Base-by-base conservation (phyloP, 2,888 invertebrate genomes). In the Lasioglossum calceatum region DNA sequence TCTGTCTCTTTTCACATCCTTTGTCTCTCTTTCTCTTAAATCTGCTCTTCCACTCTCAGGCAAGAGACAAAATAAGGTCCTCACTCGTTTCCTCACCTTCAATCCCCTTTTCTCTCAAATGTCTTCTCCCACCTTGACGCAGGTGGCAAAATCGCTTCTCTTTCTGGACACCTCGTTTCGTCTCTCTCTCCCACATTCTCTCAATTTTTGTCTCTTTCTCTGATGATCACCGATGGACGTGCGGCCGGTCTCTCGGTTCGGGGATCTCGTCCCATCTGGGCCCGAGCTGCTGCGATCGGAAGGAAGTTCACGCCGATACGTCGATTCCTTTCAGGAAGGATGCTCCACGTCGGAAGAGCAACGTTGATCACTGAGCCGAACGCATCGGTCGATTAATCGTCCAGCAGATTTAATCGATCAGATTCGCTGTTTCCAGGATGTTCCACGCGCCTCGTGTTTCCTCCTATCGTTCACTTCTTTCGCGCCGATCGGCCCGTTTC, bases 271-370 rank as follows among this genome's bases (percentile, higher is more conserved):
- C 72, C 70, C 75, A 77, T 58, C 64, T 58, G 79, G 23, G 32
- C 19, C 77, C 77, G 50, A 50, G n/a, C 77, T 72, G 78, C 47
- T 27, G 84, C 70, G 85, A 90, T 90, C 92, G 92, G 91, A 92
- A 93, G 93, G 93, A 93, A 91, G 91, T 91, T 84, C 89, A 85
- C 88, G 81, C 84, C 73, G 79, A 54, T 81, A 32, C 76, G 58
- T 27, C 80, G 77, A 83, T 83, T 79, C 74, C 61, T 84, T 77
- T 73, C 81, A 85, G 85, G 88, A 85, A 88, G 87, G 87, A 89
- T 85, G 81, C 81, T 50, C 64, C 84, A 27, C 32, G 67, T 19
- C 70, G 70, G 70, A 70, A 70, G 70, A 4, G 91, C n/a, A 76
- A 75, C 85, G 82, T 82, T 58, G 82, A 61, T 77, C 79, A 72